A percentile compares a stretch with the other conserved stretches of the same genome.
Conservation (phyloP, 1,140 invertebrate genomes). For the Brachionus rotundiformis region DNA sequence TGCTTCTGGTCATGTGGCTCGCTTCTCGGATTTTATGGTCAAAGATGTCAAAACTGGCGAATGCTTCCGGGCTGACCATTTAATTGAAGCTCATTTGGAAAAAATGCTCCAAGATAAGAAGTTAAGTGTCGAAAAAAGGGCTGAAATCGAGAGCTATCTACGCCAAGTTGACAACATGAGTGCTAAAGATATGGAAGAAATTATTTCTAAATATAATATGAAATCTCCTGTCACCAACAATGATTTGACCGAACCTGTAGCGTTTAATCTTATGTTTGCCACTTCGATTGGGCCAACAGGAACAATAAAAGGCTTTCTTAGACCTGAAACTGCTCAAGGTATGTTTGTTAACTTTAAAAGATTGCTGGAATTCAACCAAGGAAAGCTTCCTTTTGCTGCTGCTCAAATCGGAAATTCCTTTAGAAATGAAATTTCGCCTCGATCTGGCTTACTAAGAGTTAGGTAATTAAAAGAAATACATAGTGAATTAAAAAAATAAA, state of each 20-base stretch:
- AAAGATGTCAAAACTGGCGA: constrained; percentile 93
- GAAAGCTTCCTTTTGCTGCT: constrained; percentile 91
- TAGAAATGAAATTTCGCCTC: constrained; percentile 97
- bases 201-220: constrained; percentile 84
- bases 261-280: constrained; percentile 98
- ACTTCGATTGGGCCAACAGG: constrained; percentile 96
- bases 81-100: constrained; percentile 94
- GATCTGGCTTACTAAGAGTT: constrained; percentile 91
- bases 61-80: constrained; percentile 93
- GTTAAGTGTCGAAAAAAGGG: constrained; percentile 71
- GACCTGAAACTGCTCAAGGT: constrained; percentile 97
- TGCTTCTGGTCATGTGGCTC: constrained; percentile 96
- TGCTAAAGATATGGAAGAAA: constrained; percentile 80
- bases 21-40: constrained; percentile 98
- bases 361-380: constrained; percentile 93
- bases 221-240: constrained; percentile 92
- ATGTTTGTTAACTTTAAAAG: constrained; percentile 99
- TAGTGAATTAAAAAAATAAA: not conserved
- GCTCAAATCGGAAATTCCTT: constrained; percentile 97
- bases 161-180: constrained; percentile 75
- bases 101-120: constrained; percentile 84
- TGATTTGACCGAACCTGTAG: constrained; percentile 87
- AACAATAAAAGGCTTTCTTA: constrained; percentile 83
- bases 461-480: constrained; percentile 61
- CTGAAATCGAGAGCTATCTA: constrained; percentile 59